Evolutionary conservation across 2,113 vertebrate genomes (phyloP).

Genomic region (Equus przewalskii): DNA sequence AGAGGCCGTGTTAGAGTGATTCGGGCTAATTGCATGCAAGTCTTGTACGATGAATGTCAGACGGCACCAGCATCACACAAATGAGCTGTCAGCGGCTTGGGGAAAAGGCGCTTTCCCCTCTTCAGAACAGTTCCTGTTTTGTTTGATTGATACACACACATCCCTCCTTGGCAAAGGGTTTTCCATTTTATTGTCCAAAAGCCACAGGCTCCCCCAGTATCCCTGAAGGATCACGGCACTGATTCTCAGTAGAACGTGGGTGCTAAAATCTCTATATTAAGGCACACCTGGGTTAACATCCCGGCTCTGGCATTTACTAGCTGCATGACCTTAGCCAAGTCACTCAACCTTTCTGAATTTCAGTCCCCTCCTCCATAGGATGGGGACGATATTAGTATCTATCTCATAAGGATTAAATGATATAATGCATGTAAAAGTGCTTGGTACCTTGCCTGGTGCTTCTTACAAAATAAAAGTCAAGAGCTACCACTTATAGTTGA

Average conservation of each 20-base stretch:
- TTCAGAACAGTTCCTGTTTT: background rate
- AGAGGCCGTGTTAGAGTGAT: background rate
- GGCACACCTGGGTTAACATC: background rate
- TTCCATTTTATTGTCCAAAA: background rate
- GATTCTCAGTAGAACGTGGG: background rate
- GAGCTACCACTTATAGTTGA: background rate
- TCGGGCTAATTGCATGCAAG: conserved; percentile 70
- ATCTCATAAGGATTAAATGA: background rate
- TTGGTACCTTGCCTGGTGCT: background rate
- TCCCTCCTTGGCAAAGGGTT: background rate
- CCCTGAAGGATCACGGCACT: background rate
- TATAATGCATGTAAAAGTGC: background rate
- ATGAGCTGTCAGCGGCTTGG: conserved; percentile 67
- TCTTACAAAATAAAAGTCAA: background rate
- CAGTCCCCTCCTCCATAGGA: background rate
- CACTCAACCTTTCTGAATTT: background rate
- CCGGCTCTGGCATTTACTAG: background rate
- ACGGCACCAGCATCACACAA: conserved; percentile 15
- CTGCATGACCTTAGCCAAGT: background rate
- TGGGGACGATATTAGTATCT: background rate
- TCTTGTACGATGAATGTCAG: conserved; percentile 70
- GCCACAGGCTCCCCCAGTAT: background rate
- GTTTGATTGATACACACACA: background rate
- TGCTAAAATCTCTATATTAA: background rate
- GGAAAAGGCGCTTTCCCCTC: background rate